These are phyloP conservation scores for Nyctereutes procyonoides DNA, from an alignment of 2,113 vertebrate species.

Conservation along the genomic window DNA sequence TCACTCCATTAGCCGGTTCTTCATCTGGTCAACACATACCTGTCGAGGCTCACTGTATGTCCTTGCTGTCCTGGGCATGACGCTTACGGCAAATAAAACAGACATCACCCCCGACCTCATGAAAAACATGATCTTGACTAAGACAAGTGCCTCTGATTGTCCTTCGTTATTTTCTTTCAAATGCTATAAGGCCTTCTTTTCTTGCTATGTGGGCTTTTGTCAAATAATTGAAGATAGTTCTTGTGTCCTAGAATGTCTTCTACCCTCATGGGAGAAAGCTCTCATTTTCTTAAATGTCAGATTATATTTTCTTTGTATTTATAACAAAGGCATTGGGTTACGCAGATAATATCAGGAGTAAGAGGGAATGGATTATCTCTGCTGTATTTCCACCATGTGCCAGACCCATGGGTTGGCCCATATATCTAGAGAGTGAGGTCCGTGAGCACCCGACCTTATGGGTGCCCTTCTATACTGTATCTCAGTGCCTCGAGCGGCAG, in stretches of 20 bases:
- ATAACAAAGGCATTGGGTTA: not conserved
- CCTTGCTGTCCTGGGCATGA: not conserved
- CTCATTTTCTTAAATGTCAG: not conserved
- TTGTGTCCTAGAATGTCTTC: not conserved
- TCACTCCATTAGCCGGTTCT: not conserved
- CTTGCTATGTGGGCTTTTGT: not conserved
- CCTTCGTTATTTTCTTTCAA: not conserved
- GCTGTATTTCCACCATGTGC: not conserved
- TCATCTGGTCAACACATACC: not conserved
- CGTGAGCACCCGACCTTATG: not conserved
- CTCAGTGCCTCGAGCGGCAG: not conserved
- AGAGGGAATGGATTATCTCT: not conserved
- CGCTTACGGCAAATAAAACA: not conserved
- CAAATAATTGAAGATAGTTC: not conserved
- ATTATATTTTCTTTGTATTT: slow-evolving; percentile 43
- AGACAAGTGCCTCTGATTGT: not conserved
- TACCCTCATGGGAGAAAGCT: not conserved
- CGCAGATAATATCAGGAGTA: not conserved
- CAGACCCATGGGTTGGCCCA: not conserved
- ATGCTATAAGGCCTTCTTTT: not conserved
- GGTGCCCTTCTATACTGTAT: not conserved
- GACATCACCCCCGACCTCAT: not conserved
- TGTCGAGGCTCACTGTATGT: not conserved
- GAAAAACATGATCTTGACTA: not conserved
- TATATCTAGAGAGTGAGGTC: not conserved